Evolutionary conservation across 1,140 invertebrate genomes (phyloP).

Genomic region (Ganaspis sp.): DNA sequence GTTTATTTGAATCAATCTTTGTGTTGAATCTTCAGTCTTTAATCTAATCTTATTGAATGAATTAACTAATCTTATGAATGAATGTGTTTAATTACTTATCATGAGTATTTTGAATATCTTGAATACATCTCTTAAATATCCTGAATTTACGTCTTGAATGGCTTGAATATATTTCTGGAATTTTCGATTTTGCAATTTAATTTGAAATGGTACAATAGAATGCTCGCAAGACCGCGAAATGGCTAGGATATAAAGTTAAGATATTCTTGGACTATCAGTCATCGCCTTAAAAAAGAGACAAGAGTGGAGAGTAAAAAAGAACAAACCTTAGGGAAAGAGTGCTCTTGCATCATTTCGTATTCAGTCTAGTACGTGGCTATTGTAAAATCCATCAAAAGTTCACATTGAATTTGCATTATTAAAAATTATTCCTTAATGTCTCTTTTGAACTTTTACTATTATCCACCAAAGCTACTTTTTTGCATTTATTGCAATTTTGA

Average conservation of each 20-base stretch:
- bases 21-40: too few species aligned
- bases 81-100: too few species aligned
- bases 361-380: not conserved
- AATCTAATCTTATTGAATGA: too few species aligned
- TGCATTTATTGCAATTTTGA: too few species aligned
- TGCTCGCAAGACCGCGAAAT: constrained; percentile 51
- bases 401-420: not conserved
- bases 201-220: constrained; percentile 58
- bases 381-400: not conserved
- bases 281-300: constrained; percentile 37
- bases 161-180: too few species aligned
- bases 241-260: constrained; percentile 53
- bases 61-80: too few species aligned
- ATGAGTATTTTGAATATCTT: too few species aligned
- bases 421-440: not conserved
- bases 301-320: constrained; percentile 20
- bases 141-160: too few species aligned
- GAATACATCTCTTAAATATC: too few species aligned
- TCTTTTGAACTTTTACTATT: not conserved
- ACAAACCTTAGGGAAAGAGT: not conserved
- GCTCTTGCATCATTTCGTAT: not conserved
- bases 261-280: constrained; percentile 53
- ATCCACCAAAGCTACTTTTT: not conserved
- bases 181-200: not conserved
- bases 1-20: too few species aligned